These are phyloP conservation scores for Cassiopea andromeda DNA, from an alignment of 30 jellyfish, hydroid and myxozoan genomes.

Conservation along the genomic window DNA sequence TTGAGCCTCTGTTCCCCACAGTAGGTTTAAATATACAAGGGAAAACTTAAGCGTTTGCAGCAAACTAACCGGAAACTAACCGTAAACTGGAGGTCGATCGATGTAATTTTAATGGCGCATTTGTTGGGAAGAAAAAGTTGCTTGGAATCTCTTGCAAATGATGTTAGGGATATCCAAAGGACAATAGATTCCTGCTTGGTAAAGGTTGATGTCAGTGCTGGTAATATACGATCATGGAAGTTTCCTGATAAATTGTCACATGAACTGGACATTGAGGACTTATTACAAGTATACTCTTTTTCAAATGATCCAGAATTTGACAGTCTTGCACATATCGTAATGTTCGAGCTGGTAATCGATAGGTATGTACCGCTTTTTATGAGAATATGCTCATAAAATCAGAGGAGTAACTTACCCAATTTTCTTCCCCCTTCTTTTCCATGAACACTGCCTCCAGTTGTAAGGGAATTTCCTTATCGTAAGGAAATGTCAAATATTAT, in stretches of 20 bases:
- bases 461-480: too few relatives aligned
- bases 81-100: too few relatives aligned
- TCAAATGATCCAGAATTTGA: slow-evolving; percentile 85
- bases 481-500: too few relatives aligned
- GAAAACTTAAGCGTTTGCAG: too few relatives aligned
- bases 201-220: slow-evolving; percentile 39
- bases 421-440: too few relatives aligned
- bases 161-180: slow-evolving; percentile 74
- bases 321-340: slow-evolving; percentile 82
- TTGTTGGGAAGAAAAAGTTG: slow-evolving; percentile 88
- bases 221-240: slow-evolving; percentile 82
- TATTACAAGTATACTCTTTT: slow-evolving; percentile 60
- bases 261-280: slow-evolving; percentile 75
- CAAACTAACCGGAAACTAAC: too few relatives aligned
- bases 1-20: too few relatives aligned
- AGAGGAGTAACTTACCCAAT: too few relatives aligned
- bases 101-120: slow-evolving; percentile 72
- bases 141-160: slow-evolving; percentile 83
- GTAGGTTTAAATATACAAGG: too few relatives aligned
- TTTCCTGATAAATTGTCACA: slow-evolving; percentile 80
- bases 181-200: slow-evolving; percentile 55
- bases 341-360: slow-evolving; percentile 90
- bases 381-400: not conserved
- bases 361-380: slow-evolving; percentile 44
- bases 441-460: too few relatives aligned